Conservation (phyloP, 2,888 invertebrate genomes). For the Asteroscopus sphinx region DNA sequence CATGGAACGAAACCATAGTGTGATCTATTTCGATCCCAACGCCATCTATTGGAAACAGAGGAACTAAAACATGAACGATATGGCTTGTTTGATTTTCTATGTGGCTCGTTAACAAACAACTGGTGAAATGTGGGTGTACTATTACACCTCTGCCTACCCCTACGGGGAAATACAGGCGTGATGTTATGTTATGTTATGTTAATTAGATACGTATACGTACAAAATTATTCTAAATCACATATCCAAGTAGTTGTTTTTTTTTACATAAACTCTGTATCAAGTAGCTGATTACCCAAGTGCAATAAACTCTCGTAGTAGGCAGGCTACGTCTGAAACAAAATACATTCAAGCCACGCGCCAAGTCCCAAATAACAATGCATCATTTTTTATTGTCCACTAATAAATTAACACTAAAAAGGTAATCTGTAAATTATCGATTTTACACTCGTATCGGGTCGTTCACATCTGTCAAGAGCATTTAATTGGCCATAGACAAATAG, state of each 20-base stretch:
- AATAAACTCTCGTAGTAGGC: slow-evolving; percentile 63
- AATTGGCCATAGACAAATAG: slow-evolving; percentile 48
- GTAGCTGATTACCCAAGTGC: slow-evolving; percentile 43
- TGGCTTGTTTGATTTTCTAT: too few species aligned
- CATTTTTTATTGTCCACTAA: slow-evolving; percentile 67
- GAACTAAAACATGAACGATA: too few species aligned
- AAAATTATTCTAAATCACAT: neutral
- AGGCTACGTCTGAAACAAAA: slow-evolving; percentile 51
- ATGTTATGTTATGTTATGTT: too few species aligned
- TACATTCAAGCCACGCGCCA: slow-evolving; percentile 67
- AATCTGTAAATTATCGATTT: slow-evolving; percentile 62
- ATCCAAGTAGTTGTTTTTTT: neutral
- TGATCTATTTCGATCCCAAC: too few species aligned
- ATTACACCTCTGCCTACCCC: too few species aligned
- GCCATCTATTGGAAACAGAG: too few species aligned
- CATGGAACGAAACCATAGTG: too few species aligned
- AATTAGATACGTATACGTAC: neutral
- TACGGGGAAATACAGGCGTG: too few species aligned
- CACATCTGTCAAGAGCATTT: slow-evolving; percentile 38
- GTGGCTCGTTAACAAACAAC: too few species aligned
- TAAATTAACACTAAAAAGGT: slow-evolving; percentile 73
- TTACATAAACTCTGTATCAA: neutral
- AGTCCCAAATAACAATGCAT: slow-evolving; percentile 64
- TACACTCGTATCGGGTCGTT: slow-evolving; percentile 55
- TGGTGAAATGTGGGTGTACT: too few species aligned